Conservation (phyloP, 2,888 invertebrate species). For the Athalia cordata region DNA sequence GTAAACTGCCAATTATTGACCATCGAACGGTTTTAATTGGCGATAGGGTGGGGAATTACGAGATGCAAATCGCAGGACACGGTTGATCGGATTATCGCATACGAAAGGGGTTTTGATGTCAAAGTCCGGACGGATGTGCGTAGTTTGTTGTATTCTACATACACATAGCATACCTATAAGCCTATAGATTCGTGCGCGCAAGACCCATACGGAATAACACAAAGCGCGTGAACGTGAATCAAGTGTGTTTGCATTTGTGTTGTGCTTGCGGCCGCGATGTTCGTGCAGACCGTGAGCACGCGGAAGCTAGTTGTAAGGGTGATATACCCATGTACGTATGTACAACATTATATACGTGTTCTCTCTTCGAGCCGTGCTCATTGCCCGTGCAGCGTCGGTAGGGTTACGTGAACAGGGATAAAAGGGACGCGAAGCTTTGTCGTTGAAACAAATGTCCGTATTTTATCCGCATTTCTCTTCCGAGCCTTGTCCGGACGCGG, state of each 20-base stretch:
- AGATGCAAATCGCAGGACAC: constrained; percentile 66
- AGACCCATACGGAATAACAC: background rate
- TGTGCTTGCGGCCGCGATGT: too few relatives aligned
- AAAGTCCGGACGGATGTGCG: constrained; percentile 58
- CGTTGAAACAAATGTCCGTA: constrained; percentile 33
- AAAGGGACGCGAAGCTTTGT: constrained; percentile 12
- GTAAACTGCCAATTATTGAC: constrained; percentile 37
- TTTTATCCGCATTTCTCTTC: constrained; percentile 39
- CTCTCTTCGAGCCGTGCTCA: constrained; percentile 30
- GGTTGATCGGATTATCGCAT: constrained; percentile 67
- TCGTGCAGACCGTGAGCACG: background rate
- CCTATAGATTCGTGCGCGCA: background rate
- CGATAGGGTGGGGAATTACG: constrained; percentile 60
- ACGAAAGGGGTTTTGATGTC: constrained; percentile 57
- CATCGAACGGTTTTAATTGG: constrained; percentile 42
- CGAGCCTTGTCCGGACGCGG: background rate
- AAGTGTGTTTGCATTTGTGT: too few relatives aligned
- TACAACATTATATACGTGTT: background rate
- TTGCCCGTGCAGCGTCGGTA: background rate
- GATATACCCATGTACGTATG: constrained; percentile 6
- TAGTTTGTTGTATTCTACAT: constrained; percentile 30
- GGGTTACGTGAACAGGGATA: constrained; percentile 32
- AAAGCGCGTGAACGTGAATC: too few relatives aligned
- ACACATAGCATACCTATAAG: too few relatives aligned
- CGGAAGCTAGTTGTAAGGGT: constrained; percentile 2